These are phyloP conservation scores for Serranus cabrilla DNA, from an alignment of 2,797 vertebrate genomes.

Conservation along the genomic window DNA sequence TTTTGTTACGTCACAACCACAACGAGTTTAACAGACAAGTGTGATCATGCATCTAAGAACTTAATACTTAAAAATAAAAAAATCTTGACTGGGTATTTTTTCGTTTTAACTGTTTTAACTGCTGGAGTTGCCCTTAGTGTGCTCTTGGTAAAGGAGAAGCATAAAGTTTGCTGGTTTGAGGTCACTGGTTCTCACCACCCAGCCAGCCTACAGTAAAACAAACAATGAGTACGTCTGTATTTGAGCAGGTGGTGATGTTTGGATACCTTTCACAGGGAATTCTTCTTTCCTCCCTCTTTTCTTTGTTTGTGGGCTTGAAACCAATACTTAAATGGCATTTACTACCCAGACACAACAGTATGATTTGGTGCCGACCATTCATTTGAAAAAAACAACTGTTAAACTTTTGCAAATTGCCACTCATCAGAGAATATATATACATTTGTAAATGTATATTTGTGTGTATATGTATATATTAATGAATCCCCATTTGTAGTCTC, in stretches of 20 bases:
- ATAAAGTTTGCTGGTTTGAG: slow-evolving; percentile 5
- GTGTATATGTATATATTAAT: too few species aligned
- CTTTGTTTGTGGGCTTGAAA: not conserved
- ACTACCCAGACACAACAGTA: not conserved
- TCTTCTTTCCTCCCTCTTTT: not conserved
- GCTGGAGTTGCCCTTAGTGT: not conserved
- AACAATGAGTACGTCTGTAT: slow-evolving; percentile 30
- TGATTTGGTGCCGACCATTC: not conserved
- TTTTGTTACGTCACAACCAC: not conserved
- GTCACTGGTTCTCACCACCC: not conserved
- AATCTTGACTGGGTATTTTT: not conserved
- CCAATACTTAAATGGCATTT: not conserved
- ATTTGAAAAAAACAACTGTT: too few species aligned
- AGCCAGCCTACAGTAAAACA: slow-evolving; percentile 31
- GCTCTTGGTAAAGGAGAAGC: not conserved
- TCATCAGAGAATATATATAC: too few species aligned
- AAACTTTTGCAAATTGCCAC: too few species aligned
- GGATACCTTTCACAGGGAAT: not conserved
- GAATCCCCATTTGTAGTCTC: slow-evolving; percentile 13
- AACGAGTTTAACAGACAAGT: not conserved
- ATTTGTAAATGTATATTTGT: too few species aligned
- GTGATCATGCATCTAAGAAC: not conserved
- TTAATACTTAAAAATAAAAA: too few species aligned
- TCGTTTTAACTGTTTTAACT: too few species aligned
- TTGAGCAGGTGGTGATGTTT: slow-evolving; percentile 44